Evolutionary conservation across 64 coral and sea anemone genomes (phyloP).

Genomic region (Astreopora myriophthalma): DNA sequence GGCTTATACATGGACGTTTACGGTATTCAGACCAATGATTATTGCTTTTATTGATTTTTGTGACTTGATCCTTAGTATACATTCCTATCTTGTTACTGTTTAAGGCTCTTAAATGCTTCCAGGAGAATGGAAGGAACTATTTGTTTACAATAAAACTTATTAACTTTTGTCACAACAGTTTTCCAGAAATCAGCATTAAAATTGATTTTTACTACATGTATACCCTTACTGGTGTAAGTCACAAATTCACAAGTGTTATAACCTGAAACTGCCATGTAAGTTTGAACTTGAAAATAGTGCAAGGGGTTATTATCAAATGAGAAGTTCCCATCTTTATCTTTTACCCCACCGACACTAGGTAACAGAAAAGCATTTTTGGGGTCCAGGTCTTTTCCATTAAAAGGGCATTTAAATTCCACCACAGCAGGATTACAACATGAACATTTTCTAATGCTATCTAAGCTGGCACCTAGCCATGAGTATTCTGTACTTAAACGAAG

Average conservation of each 20-base stretch:
- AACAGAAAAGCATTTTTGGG: slow-evolving; percentile 68
- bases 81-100: too few species aligned
- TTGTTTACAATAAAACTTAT: too few species aligned
- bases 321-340: slow-evolving; percentile 4
- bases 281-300: too few species aligned
- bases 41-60: too few species aligned
- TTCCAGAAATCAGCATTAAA: slow-evolving; percentile 58
- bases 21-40: too few species aligned
- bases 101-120: too few species aligned
- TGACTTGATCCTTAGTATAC: too few species aligned
- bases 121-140: too few species aligned
- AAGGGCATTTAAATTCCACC: slow-evolving; percentile 74
- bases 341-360: slow-evolving; percentile 60
- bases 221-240: slow-evolving; percentile 58
- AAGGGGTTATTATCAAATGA: slow-evolving; percentile 29
- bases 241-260: slow-evolving; percentile 72
- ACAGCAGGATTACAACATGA: slow-evolving; percentile 59
- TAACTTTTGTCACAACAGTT: slow-evolving; percentile 52
- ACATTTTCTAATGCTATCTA: slow-evolving; percentile 71
- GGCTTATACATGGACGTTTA: too few species aligned
- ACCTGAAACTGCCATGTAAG: slow-evolving; percentile 28
- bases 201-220: slow-evolving; percentile 53
- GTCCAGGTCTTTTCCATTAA: slow-evolving; percentile 51
- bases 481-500: slow-evolving; percentile 36
- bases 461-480: slow-evolving; percentile 71